phyloP scores from a whole-genome alignment of 2,888 invertebrate species.

The Allacma fusca region DNA sequence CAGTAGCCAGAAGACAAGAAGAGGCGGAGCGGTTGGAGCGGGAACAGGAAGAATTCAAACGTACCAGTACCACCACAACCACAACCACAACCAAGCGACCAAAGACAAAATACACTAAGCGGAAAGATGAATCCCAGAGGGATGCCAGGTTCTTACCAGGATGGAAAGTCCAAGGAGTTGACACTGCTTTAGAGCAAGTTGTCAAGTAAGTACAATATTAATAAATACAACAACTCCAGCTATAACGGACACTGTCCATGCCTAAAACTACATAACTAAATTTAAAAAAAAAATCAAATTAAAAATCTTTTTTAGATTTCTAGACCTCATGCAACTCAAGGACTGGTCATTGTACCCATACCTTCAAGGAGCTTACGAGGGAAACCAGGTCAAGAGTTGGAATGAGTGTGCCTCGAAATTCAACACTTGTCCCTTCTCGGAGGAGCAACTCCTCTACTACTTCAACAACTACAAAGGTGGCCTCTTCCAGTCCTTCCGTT shows the following conservation, averaged over 20 bases:
- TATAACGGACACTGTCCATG: neutral
- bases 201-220: slow-evolving; percentile 59
- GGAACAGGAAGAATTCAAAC: slow-evolving; percentile 10
- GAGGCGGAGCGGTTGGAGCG: slow-evolving; percentile 42
- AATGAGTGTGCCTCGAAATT: slow-evolving; percentile 53
- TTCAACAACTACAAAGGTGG: slow-evolving; percentile 60
- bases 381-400: slow-evolving; percentile 50
- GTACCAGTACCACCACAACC: slow-evolving; percentile 34
- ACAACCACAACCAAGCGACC: slow-evolving; percentile 25
- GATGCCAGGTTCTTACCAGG: slow-evolving; percentile 48
- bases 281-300: no score
- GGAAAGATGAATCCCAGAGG: slow-evolving; percentile 1
- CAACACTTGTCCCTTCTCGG: slow-evolving; percentile 46
- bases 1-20: slow-evolving; percentile 53
- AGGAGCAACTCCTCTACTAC: slow-evolving; percentile 58
- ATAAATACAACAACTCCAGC: slow-evolving; percentile 14
- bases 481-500: slow-evolving; percentile 56
- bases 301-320: slow-evolving; percentile 47
- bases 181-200: slow-evolving; percentile 56
- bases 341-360: slow-evolving; percentile 59
- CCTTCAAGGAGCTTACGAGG: slow-evolving; percentile 56
- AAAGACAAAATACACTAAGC: slow-evolving; percentile 28
- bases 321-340: slow-evolving; percentile 58
- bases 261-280: no score
- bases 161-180: slow-evolving; percentile 54